phyloP scores from a whole-genome alignment of 2,797 vertebrate species.

The Sebastes steindachneri region DNA sequence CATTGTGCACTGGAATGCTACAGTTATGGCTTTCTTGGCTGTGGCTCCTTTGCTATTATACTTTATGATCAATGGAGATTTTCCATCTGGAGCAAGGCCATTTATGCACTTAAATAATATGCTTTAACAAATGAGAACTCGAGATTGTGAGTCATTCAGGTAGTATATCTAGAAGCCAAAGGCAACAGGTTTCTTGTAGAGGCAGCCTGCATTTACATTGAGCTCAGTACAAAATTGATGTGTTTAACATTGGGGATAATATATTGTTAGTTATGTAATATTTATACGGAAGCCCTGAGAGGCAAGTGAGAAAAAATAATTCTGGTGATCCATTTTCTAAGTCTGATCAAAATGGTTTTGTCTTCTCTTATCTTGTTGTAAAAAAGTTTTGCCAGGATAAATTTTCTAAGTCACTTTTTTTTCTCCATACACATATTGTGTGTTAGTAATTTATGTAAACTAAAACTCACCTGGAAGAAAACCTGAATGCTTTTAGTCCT shows the following conservation, averaged over 20 bases:
- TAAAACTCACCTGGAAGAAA: no score
- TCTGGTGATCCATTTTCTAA: no score
- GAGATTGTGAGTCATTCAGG: neutral
- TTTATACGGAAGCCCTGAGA: neutral
- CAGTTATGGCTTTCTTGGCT: neutral
- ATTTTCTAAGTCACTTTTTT: no score
- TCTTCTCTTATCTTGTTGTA: no score
- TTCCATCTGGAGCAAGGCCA: neutral
- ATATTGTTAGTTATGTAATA: neutral
- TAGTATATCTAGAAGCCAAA: neutral
- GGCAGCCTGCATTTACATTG: neutral
- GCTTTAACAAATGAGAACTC: neutral
- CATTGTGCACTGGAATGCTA: neutral
- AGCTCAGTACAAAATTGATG: neutral
- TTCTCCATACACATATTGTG: no score
- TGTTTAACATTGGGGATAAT: neutral
- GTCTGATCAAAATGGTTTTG: no score
- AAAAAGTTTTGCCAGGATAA: no score
- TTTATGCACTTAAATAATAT: neutral
- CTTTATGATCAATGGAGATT: neutral
- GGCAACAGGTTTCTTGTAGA: neutral
- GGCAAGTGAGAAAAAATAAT: neutral
- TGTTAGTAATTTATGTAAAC: no score
- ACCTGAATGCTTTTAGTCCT: no score
- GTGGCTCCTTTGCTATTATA: neutral